These are phyloP conservation scores for Xiphophorus maculatus DNA, from an alignment of 2,113 vertebrate species.

Conservation along the genomic window DNA sequence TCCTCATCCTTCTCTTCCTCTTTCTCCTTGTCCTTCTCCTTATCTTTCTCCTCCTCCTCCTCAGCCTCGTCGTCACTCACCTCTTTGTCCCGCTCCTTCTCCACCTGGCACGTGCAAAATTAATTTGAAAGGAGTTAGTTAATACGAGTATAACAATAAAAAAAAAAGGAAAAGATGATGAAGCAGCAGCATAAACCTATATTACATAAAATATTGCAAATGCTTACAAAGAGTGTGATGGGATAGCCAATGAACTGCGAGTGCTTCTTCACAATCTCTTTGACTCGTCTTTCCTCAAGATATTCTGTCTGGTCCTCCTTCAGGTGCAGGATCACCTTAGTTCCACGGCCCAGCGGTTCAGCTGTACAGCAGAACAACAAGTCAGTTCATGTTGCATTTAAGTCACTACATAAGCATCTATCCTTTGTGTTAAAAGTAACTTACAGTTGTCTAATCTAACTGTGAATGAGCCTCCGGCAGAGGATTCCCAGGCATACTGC, in stretches of 20 bases:
- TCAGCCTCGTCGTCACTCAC: slow-evolving; percentile 92
- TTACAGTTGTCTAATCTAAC: slow-evolving; percentile 76
- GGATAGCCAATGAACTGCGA: slow-evolving; percentile 87
- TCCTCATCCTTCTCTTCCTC: slow-evolving; percentile 76
- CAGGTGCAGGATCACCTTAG: slow-evolving; percentile 80
- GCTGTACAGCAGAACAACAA: slow-evolving; percentile 43
- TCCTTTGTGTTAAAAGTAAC: slow-evolving; percentile 12
- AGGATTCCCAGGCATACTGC: slow-evolving; percentile 84
- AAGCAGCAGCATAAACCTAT: not conserved
- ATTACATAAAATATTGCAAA: not conserved
- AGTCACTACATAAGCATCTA: not conserved
- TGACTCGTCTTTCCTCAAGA: slow-evolving; percentile 79
- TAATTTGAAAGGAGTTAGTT: not conserved
- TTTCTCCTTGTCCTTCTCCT: slow-evolving; percentile 75
- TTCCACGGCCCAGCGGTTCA: slow-evolving; percentile 79
- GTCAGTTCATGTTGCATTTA: not conserved
- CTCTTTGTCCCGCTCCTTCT: slow-evolving; percentile 94
- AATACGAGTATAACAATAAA: no score
- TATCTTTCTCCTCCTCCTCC: slow-evolving; percentile 52
- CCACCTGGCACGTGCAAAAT: slow-evolving; percentile 77
- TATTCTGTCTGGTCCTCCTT: slow-evolving; percentile 85
- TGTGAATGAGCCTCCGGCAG: slow-evolving; percentile 85
- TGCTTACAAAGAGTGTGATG: slow-evolving; percentile 84
- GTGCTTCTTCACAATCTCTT: slow-evolving; percentile 86
- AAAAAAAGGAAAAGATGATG: not conserved